Evolutionary conservation across 2,888 invertebrate species (phyloP).

Genomic region (Sphaerolaimus hirsutus): DNA sequence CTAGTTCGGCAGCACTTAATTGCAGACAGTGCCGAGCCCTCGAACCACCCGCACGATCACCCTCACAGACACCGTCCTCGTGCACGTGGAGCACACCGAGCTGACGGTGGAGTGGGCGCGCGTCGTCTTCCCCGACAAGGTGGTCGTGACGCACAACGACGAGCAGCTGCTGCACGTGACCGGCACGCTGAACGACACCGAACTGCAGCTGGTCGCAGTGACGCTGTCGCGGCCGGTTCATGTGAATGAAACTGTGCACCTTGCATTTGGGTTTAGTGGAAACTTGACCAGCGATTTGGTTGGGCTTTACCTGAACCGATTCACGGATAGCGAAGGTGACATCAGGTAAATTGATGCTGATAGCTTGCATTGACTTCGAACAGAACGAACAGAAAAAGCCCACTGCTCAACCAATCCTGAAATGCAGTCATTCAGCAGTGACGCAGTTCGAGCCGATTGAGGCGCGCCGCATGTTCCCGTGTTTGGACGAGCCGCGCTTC

Average conservation of each 20-base stretch:
- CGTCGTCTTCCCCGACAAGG: not conserved
- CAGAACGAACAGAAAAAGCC: not conserved
- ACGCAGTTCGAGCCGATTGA: constrained; percentile 18
- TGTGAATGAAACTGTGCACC: not conserved
- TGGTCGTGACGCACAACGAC: not conserved
- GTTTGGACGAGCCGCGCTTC: constrained; percentile 17
- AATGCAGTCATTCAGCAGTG: constrained; percentile 12
- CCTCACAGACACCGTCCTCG: too few relatives aligned
- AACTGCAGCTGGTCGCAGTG: not conserved
- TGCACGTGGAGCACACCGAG: constrained; percentile 14
- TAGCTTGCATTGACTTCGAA: not conserved
- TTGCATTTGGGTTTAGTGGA: not conserved
- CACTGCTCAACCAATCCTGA: not conserved
- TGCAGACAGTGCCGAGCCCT: too few relatives aligned
- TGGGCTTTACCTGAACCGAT: not conserved
- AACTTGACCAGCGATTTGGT: not conserved
- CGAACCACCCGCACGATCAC: too few relatives aligned
- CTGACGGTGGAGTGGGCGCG: not conserved
- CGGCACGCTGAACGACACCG: not conserved
- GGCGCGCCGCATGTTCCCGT: constrained; percentile 15
- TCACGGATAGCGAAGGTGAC: not conserved
- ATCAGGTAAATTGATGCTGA: not conserved
- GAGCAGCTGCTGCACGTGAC: not conserved
- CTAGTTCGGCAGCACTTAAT: too few relatives aligned
- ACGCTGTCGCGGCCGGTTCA: not conserved